Base-by-base conservation (phyloP, 2,797 vertebrate species). In the Spheniscus humboldti region DNA sequence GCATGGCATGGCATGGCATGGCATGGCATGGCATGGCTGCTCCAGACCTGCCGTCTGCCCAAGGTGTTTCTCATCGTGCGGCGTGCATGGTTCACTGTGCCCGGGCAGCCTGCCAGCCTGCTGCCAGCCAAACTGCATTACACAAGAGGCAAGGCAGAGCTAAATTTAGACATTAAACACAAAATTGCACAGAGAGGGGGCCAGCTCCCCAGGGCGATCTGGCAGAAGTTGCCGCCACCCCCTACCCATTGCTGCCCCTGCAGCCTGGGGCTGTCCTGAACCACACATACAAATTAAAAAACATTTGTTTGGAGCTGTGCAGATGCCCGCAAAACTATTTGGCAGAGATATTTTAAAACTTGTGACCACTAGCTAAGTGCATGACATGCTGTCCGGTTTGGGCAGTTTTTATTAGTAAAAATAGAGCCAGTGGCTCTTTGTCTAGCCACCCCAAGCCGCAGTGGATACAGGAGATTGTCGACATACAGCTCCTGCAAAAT, bases 131-230 rank as follows among this genome's bases (percentile, higher is more conserved):
- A 76, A 53, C 30, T 9, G 47, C 80, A 55, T 92, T 53, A 66
- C 75, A 41, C 43, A 20, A 66, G 62, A 60, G 53, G n/a, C 55
- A 60, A 80, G 88, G 64, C 43, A 69, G 86, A 66, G 84, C 83
- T 90, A 86, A 95, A 78, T 94, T 88, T 81, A 77, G 50, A 53
- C 64, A 14, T 62, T 41, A 83, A 86, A 86, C 53, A 53, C 53
- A 62, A 84, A 90, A 83, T 39, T 6, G 9, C 64, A 16, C 33
- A 6, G 18, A 2, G 50, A 74, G 37, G 66, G 50, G 35, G n/a
- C 14, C 2, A 0, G 35, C 4, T 73, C 41, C 78, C n/a, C 16
- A 8, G 78, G 66, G 41, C 0, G 3, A 53, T 31, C 64, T 67
- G 43, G 52, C 77, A 52, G 55, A 31, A 82, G 19, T 23, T 2